Conservation (phyloP, 2,113 vertebrate species). For the Polypterus bichir region DNA sequence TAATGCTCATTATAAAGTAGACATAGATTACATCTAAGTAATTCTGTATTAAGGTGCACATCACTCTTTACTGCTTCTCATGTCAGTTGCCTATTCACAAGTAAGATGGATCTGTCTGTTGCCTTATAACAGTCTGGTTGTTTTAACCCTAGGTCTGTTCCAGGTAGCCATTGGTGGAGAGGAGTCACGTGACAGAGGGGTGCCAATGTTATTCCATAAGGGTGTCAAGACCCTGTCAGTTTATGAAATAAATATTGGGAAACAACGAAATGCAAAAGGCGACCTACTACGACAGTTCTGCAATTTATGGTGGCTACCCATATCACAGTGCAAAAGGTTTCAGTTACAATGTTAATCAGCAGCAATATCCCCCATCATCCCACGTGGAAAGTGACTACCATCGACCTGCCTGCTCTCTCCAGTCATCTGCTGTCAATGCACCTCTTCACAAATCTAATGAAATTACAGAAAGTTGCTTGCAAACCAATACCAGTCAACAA, state of each 20-base stretch:
- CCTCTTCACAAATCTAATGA: constrained; percentile 77
- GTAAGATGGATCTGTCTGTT: constrained; percentile 99
- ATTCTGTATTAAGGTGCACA: constrained; percentile 34
- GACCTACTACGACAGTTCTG: constrained; percentile 97
- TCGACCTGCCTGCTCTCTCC: constrained; percentile 86
- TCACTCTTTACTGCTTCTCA: constrained; percentile 88
- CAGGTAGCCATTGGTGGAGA: constrained; percentile 90
- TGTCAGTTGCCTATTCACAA: constrained; percentile 97
- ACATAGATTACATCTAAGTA: too few relatives aligned
- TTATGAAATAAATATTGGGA: constrained; percentile 96
- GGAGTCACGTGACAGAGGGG: constrained; percentile 93
- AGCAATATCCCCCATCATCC: constrained; percentile 80
- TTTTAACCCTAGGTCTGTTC: constrained; percentile 85
- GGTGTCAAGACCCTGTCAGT: constrained; percentile 98
- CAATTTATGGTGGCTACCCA: constrained; percentile 96
- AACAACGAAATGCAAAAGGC: constrained; percentile 99
- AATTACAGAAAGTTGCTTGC: constrained; percentile 76
- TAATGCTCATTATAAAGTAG: too few relatives aligned
- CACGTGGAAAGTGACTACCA: constrained; percentile 89
- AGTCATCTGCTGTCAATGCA: constrained; percentile 70
- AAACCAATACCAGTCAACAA: constrained; percentile 62
- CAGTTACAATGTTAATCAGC: constrained; percentile 91
- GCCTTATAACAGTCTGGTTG: constrained; percentile 84
- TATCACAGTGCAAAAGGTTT: constrained; percentile 98
- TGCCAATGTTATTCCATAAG: constrained; percentile 99